A percentile compares a stretch with the other conserved stretches of the same genome.
Conservation (phyloP, 2,113 vertebrate species). For the Maccullochella peelii region DNA sequence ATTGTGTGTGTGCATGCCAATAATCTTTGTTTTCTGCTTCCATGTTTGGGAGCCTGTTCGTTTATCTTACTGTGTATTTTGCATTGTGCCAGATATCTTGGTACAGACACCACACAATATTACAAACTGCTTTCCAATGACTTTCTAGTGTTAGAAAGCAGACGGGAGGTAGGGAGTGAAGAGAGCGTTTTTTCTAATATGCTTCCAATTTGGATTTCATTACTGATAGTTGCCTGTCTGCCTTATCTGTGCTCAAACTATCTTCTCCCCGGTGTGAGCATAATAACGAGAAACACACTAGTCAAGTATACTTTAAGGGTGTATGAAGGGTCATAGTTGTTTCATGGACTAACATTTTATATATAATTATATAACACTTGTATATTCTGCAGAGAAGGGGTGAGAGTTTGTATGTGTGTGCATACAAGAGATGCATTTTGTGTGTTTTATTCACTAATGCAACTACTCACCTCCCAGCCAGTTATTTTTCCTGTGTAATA, state of each 20-base stretch:
- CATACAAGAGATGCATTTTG: not conserved
- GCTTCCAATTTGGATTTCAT: conserved; percentile 54
- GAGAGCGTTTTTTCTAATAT: conserved; percentile 20
- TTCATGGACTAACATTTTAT: not conserved
- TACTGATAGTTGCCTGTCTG: conserved; percentile 20
- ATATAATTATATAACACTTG: no score
- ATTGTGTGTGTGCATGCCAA: not conserved
- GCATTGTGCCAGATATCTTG: conserved; percentile 16
- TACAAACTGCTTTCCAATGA: conserved; percentile 35
- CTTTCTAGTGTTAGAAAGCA: conserved; percentile 26
- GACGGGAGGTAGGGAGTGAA: not conserved
- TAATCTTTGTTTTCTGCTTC: conserved; percentile 14
- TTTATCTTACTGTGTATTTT: conserved; percentile 9
- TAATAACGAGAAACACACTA: not conserved
- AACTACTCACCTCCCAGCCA: not conserved
- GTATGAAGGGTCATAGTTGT: conserved; percentile 6
- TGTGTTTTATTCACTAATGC: conserved; percentile 24
- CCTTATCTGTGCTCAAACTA: conserved; percentile 21
- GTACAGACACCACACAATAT: conserved; percentile 10
- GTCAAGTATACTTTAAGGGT: conserved; percentile 17
- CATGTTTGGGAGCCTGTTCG: conserved; percentile 9
- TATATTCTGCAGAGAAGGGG: not conserved
- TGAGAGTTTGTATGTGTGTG: not conserved
- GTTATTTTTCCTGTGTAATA: conserved; percentile 50
- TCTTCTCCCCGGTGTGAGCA: conserved; percentile 8